Evolutionary conservation across 2,113 vertebrate species (phyloP), one percentile per base, ranked within the genome.

Genomic region (Probosciger aterrimus): DNA sequence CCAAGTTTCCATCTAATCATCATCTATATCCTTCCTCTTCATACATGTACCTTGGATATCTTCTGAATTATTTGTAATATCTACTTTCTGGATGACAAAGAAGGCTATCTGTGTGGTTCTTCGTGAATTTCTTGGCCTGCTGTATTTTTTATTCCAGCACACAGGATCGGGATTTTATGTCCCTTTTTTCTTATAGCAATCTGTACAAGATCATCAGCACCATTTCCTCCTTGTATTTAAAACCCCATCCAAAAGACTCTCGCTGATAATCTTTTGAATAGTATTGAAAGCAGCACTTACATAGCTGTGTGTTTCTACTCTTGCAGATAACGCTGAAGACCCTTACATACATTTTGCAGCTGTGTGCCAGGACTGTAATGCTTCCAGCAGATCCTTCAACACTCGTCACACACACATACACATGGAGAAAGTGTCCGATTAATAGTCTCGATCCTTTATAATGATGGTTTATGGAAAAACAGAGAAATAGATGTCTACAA

Each of bases 401-500:
- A 4, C 46, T 77, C 0, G 0, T 35, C 33, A 23, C 18, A 14
- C 35, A 39, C 31, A 37, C 31, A 37, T 25, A 18, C 5, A 10
- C 1, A 12, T 6, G 33, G 22, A 75, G 6, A 41, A 4, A 41
- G 7, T 50, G 52, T 50, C 35, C 55, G 33, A 71, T 69, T 79
- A 68, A 68, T 80, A 83, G 37, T 81, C 31, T 63, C 6, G 0
- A 8, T 78, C 50, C 46, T 79, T 84, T 79, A 39, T 64, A 68
- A 47, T 18, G 7, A 52, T 44, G 9, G 0, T 2, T 22, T 93
- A 50, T 39, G 4, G 64, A 81, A 30, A 39, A 89, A 65, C 18
- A 43, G 60, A 76, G 30, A 82, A 35, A 18, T 46, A 18, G 23
- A 78, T 90, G 67, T 33, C 62, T 95, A 67, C 39, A 43, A 39